phyloP scores from a whole-genome alignment of 2,113 vertebrate species.

The Micronycteris hirsuta region DNA sequence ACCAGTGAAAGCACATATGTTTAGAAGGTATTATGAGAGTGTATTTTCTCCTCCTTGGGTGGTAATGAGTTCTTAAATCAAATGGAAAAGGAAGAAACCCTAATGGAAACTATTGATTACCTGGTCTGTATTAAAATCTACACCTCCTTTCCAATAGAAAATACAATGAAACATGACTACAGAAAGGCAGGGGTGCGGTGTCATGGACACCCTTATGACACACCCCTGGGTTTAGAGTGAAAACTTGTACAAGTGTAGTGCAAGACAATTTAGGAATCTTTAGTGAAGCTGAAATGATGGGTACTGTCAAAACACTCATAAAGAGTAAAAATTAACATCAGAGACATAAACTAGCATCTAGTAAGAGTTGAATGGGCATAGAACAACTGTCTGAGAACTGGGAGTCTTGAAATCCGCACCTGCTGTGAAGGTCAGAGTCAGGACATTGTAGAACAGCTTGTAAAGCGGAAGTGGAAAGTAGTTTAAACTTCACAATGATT shows the following conservation, averaged over 20 bases:
- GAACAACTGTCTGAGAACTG: not conserved
- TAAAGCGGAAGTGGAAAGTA: not conserved
- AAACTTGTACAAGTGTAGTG: not conserved
- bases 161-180: not conserved
- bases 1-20: not conserved
- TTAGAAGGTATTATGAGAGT: not conserved
- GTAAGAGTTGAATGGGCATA: not conserved
- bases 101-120: slow-evolving; percentile 2
- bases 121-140: not conserved
- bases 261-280: not conserved
- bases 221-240: not conserved
- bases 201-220: not conserved
- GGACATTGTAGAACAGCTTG: not conserved
- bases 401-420: not conserved
- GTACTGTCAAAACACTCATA: not conserved
- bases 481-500: not conserved
- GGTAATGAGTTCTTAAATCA: slow-evolving; percentile 12
- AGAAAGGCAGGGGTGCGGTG: not conserved
- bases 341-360: not conserved
- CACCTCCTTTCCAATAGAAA: not conserved
- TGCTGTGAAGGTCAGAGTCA: not conserved
- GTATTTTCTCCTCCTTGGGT: not conserved
- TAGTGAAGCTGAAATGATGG: not conserved
- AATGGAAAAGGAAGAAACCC: not conserved
- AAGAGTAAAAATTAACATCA: not conserved